Conservation (phyloP, 2,888 invertebrate species). For the Microplitis manilae region DNA sequence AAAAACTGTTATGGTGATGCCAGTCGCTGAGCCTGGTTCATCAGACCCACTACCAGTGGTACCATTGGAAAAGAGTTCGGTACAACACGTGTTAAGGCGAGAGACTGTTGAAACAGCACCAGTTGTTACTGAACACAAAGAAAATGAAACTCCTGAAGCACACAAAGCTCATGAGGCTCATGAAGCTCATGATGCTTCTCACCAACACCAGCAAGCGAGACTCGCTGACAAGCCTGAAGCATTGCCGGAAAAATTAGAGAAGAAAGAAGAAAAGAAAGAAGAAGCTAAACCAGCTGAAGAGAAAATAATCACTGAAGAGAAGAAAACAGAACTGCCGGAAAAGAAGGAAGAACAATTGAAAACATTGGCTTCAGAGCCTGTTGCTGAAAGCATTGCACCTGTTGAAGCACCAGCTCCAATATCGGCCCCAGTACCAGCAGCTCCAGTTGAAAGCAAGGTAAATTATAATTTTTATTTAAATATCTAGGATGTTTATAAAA, state of each 20-base stretch:
- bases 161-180: slow-evolving; percentile 49
- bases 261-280: slow-evolving; percentile 49
- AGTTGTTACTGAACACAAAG: slow-evolving; percentile 51
- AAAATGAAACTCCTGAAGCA: slow-evolving; percentile 46
- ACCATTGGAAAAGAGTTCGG: slow-evolving; percentile 61
- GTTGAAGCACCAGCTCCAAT: slow-evolving; percentile 26
- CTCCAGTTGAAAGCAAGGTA: slow-evolving; percentile 40
- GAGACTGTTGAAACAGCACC: slow-evolving; percentile 65
- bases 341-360: slow-evolving; percentile 18
- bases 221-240: slow-evolving; percentile 28
- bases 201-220: slow-evolving; percentile 12
- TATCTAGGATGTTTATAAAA: background rate
- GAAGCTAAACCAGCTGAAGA: slow-evolving; percentile 30
- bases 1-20: slow-evolving; percentile 75
- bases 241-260: slow-evolving; percentile 36
- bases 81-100: slow-evolving; percentile 43
- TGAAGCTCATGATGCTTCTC: slow-evolving; percentile 39
- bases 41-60: slow-evolving; percentile 50
- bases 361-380: slow-evolving; percentile 11
- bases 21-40: slow-evolving; percentile 71
- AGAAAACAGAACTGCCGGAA: slow-evolving; percentile 32
- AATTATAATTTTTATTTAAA: background rate
- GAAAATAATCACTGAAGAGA: slow-evolving; percentile 5
- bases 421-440: slow-evolving; percentile 28
- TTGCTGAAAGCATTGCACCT: slow-evolving; percentile 5